Evolutionary conservation across 2,113 vertebrate genomes (phyloP).

Genomic region (Hiodon alosoides): DNA sequence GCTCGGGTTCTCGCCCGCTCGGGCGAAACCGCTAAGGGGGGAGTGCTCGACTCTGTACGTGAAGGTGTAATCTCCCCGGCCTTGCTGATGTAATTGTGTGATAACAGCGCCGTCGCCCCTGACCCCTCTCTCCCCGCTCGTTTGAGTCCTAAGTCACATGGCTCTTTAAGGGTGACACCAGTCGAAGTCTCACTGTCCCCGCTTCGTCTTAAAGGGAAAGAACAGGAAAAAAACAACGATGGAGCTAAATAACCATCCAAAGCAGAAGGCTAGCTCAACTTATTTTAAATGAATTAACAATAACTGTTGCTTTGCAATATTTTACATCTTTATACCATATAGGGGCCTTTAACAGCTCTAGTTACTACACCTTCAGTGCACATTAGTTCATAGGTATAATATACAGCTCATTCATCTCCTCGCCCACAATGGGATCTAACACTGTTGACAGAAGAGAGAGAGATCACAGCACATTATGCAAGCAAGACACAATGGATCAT

Average conservation of each 20-base stretch:
- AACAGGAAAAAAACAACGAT: background rate
- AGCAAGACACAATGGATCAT: background rate
- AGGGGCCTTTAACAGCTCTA: too few relatives aligned
- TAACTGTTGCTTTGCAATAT: too few relatives aligned
- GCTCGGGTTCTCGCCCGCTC: constrained; percentile 15
- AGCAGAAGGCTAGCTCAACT: background rate
- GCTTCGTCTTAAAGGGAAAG: background rate
- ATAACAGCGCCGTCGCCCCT: background rate
- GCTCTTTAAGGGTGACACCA: constrained; percentile 8
- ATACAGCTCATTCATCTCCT: background rate
- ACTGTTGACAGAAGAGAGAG: background rate
- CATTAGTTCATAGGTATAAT: background rate
- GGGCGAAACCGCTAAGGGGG: background rate
- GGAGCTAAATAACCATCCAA: background rate
- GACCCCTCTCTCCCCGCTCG: constrained; percentile 3
- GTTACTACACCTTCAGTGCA: too few relatives aligned
- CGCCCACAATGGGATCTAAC: background rate
- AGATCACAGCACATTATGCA: background rate
- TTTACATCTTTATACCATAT: too few relatives aligned
- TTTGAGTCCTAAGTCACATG: background rate
- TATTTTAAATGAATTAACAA: too few relatives aligned
- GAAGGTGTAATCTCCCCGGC: background rate
- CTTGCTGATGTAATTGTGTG: constrained; percentile 14
- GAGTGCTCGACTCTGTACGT: background rate
- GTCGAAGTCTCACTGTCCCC: background rate